Conservation (phyloP, 1,140 invertebrate species). For the Heliconius hewitsoni region DNA sequence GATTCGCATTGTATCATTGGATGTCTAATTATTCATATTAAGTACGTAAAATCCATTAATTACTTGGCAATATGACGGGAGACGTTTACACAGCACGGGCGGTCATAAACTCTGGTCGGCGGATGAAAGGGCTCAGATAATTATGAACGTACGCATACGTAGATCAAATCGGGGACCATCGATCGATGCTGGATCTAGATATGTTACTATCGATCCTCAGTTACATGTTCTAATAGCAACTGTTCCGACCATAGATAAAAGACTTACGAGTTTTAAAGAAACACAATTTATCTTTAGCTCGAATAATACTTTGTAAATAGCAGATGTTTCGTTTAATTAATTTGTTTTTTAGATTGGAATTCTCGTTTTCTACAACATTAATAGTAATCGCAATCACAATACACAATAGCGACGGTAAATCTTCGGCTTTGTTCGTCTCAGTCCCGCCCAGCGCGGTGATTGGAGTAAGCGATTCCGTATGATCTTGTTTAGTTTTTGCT, state of each 20-base stretch:
- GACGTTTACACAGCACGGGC: constrained; percentile 70
- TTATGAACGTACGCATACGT: constrained; percentile 77
- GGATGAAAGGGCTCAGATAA: constrained; percentile 77
- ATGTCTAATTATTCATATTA: constrained; percentile 60
- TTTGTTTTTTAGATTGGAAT: constrained; percentile 18
- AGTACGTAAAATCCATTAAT: constrained; percentile 70
- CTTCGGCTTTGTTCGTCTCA: constrained; percentile 59
- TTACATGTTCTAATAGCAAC: constrained; percentile 54
- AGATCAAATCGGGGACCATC: constrained; percentile 76
- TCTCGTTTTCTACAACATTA: constrained; percentile 23
- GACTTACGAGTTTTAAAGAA: background rate
- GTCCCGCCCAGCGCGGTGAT: constrained; percentile 53
- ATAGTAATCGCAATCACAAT: constrained; percentile 34
- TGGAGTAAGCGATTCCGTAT: constrained; percentile 75
- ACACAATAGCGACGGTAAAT: constrained; percentile 43
- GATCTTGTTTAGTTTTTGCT: constrained; percentile 74
- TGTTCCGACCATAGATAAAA: background rate
- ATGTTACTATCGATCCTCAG: constrained; percentile 55
- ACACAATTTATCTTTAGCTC: background rate
- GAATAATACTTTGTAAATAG: constrained; percentile 6
- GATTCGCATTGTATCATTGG: constrained; percentile 45
- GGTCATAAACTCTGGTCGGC: constrained; percentile 71
- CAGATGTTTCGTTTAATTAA: constrained; percentile 5
- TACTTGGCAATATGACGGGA: constrained; percentile 70
- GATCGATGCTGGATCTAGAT: constrained; percentile 76